Evolutionary conservation across 2,888 invertebrate genomes (phyloP).

Genomic region (Tiphia femorata): DNA sequence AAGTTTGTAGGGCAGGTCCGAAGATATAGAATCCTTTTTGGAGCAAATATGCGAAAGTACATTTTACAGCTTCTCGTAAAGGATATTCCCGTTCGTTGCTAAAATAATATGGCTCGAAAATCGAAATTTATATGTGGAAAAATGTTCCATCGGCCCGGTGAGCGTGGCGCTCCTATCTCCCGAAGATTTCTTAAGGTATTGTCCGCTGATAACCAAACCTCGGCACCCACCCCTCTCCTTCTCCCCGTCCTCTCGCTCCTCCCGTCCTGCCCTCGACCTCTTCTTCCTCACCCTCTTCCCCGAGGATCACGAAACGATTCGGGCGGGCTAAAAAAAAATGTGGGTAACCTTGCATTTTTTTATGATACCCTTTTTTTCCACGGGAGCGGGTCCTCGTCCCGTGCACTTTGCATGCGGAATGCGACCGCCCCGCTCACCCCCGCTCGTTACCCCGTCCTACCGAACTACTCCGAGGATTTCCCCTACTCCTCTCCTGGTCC

Average conservation of each 20-base stretch:
- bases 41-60: too few species aligned
- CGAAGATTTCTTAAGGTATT: too few species aligned
- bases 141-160: too few species aligned
- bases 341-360: slow-evolving; percentile 64
- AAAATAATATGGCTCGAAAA: too few species aligned
- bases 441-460: slow-evolving; percentile 19
- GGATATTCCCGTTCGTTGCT: too few species aligned
- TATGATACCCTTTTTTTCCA: slow-evolving; percentile 47
- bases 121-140: too few species aligned
- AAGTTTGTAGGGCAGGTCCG: too few species aligned
- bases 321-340: slow-evolving; percentile 53
- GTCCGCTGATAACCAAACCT: too few species aligned
- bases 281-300: slow-evolving; percentile 6
- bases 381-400: slow-evolving; percentile 35
- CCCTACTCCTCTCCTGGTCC: background rate
- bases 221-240: background rate
- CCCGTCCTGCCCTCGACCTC: background rate
- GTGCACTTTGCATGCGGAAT: slow-evolving; percentile 58
- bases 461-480: background rate
- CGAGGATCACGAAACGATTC: slow-evolving; percentile 15
- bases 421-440: slow-evolving; percentile 42
- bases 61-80: too few species aligned
- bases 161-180: too few species aligned
- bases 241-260: background rate
- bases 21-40: too few species aligned